Base-by-base conservation (phyloP, 2,113 vertebrate species). In the Larimichthys polyactis region DNA sequence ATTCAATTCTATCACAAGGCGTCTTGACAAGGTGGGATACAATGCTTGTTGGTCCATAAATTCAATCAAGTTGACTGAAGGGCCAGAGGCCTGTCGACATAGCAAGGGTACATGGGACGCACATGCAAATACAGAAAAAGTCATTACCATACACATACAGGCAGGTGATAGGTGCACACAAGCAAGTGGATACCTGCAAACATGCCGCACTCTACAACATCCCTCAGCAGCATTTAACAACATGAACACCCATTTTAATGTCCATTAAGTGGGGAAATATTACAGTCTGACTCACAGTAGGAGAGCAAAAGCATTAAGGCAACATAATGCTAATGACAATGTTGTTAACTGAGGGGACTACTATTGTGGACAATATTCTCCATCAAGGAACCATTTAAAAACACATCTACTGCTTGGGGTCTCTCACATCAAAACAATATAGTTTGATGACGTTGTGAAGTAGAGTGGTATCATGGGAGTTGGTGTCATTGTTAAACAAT, bases 251-350 rank as follows among this genome's bases (percentile, higher is more conserved):
- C 27, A 69, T 78, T 83, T 69, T 68, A 75, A 73, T 54, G 43
- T 72, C 75, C 81, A 89, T 83, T 86, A 84, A 68, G 5, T 9
- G 19, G n/a, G 22, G 24, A 79, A 82, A 82, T 81, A 72, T 80
- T 60, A 59, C 48, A 63, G 62, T 76, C 22, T 72, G 69, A 66
- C 32, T 84, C 84, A 75, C 82, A 83, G 85, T 40, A 16, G 73
- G 82, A 66, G 22, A 32, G 55, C n/a, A 2, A 55, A 60, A 74
- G 71, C 77, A 78, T 79, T 75, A 68, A 70, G 49, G 70, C 57
- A 63, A 66, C 2, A 15, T 51, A 49, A 67, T 75, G 64, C 65
- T 79, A 91, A 89, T 81, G 81, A 64, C 51, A 71, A 75, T 32
- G 62, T 79, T n/a, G 77, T 84, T 79, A 70, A 71, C 48, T 68